Evolutionary conservation across 1,140 invertebrate species (phyloP).

Genomic region (Mercenaria mercenaria): DNA sequence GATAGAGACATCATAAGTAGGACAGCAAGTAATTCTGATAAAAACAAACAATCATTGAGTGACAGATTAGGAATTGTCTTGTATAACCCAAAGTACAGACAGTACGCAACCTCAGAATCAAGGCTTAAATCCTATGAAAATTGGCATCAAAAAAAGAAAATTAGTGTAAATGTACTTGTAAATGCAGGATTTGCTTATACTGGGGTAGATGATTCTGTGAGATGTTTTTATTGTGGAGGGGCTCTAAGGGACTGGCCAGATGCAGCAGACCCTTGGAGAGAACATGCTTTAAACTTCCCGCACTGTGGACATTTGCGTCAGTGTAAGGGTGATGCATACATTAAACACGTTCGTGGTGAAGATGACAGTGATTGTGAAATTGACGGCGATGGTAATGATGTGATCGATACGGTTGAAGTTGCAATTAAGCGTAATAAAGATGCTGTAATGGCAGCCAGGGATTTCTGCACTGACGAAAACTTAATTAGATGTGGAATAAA

Average conservation of each 20-base stretch:
- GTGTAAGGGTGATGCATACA: conserved; percentile 31
- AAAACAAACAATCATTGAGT: background rate
- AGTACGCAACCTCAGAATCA: background rate
- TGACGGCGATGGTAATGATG: background rate
- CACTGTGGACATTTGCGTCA: background rate
- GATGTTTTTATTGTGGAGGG: conserved; percentile 40
- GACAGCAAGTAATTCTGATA: too few relatives aligned
- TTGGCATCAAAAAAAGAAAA: background rate
- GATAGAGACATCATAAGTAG: too few relatives aligned
- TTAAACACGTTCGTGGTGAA: background rate
- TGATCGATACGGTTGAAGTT: background rate
- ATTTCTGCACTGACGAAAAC: background rate
- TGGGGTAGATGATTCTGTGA: conserved; percentile 13
- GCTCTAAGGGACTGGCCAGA: conserved; percentile 24
- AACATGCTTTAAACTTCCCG: conserved; percentile 7
- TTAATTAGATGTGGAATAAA: background rate
- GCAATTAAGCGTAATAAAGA: background rate
- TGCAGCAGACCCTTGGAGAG: background rate
- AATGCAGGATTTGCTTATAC: conserved; percentile 23
- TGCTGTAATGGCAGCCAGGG: background rate
- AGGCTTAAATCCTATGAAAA: background rate
- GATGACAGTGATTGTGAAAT: background rate
- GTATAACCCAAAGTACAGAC: background rate
- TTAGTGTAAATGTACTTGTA: background rate
- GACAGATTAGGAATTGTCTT: background rate